Base-by-base conservation (phyloP, 2,113 vertebrate species). In the Pachypanchax playfairii region DNA sequence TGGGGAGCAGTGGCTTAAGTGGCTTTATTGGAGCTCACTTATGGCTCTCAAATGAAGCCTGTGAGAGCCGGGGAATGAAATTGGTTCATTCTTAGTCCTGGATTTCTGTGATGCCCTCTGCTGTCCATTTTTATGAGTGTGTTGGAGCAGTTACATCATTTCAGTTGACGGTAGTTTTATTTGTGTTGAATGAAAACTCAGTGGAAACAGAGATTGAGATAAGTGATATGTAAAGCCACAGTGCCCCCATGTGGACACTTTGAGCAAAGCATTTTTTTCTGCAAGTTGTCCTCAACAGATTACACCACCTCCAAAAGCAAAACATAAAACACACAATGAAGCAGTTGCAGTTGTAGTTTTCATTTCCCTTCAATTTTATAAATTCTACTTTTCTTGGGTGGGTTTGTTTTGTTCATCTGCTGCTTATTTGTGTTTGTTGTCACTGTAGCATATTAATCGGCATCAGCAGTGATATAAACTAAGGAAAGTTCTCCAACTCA, bases 1-100 rank as follows among this genome's bases (percentile, higher is more conserved):
- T 28, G 39, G 56, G 77, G 73, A 83, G 71, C 65, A 81, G 77
- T 85, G 82, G 85, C 81, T 89, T 88, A 87, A 85, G 86, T 87
- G 86, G 83, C 79, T 85, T 73, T 70, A 75, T 70, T 73, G 65
- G 82, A 84, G 72, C 70, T 70, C 79, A 88, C 69, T 77, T 82
- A 80, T 77, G 79, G 66, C 67, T 85, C 82, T 87, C 78, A 67
- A 68, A 84, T 70, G 85, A 88, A 83, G 73, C 70, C 65, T 38
- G 61, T 18, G 69, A 66, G 70, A 83, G 65, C 65, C 44, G 43
- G 48, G 53, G 52, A 79, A 80, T 85, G 70, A 77, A 82, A 84
- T 80, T 80, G 80, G 76, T 75, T 84, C 70, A 70, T 54, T 82
- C 66, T 70, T 42, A 42, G 29, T 66, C 31, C 17, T 25, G n/a